These are phyloP conservation scores for Rhombomys opimus DNA, from an alignment of 2,113 vertebrate species.

Conservation along the genomic window DNA sequence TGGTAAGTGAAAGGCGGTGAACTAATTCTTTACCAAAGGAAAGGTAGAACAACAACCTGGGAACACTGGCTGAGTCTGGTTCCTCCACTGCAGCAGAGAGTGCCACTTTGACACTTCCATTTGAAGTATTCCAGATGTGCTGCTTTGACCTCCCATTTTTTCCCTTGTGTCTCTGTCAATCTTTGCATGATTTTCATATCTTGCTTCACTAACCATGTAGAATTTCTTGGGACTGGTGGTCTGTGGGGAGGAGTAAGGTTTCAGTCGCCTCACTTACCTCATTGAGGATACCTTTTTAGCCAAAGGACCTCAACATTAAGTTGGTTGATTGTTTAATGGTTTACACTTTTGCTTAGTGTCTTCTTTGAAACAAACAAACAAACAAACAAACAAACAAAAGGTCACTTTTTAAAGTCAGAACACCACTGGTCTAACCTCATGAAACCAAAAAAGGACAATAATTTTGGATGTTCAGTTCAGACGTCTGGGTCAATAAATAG, in stretches of 20 bases:
- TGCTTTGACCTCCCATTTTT: not conserved
- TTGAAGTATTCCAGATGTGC: not conserved
- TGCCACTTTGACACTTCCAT: constrained; percentile 19
- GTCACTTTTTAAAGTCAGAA: not conserved
- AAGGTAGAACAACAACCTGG: constrained; percentile 33
- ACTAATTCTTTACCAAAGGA: constrained; percentile 48
- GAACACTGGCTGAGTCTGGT: not conserved
- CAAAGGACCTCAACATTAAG: not conserved
- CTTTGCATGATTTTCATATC: not conserved
- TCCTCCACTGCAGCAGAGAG: not conserved
- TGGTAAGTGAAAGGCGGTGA: constrained; percentile 61
- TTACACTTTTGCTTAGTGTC: not conserved
- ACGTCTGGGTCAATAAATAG: not conserved
- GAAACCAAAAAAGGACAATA: not conserved
- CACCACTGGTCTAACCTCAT: not conserved
- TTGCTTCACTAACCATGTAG: not conserved
- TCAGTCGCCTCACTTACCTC: no score
- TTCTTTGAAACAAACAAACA: not conserved
- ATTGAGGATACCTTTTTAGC: not conserved
- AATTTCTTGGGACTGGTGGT: not conserved
- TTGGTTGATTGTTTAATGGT: not conserved
- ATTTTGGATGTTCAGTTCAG: not conserved
- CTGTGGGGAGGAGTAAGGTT: not conserved
- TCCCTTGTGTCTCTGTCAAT: not conserved
- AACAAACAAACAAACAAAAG: not conserved